These are phyloP conservation scores for Centropus bengalensis DNA, from an alignment of 2,113 vertebrate genomes.

Conservation along the genomic window DNA sequence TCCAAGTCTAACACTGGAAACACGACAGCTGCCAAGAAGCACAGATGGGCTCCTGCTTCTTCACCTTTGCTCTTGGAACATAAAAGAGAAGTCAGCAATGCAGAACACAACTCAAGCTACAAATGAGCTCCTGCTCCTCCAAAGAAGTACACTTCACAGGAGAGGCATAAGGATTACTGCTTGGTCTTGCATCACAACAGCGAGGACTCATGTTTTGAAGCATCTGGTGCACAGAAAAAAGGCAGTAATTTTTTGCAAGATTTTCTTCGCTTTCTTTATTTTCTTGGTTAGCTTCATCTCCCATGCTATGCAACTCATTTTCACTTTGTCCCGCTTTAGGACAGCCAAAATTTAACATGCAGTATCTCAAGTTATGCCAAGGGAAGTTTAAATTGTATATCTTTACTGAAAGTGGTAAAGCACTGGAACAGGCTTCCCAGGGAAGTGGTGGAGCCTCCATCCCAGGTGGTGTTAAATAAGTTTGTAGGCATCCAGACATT, in stretches of 20 bases:
- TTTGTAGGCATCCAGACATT: no score
- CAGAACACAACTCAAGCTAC: not conserved
- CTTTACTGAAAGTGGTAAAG: no score
- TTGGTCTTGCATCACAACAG: conserved; percentile 55
- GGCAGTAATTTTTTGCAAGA: conserved; percentile 48
- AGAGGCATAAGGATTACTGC: conserved; percentile 44
- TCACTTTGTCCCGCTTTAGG: not conserved
- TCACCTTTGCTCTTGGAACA: conserved; percentile 61
- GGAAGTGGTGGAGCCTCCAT: no score
- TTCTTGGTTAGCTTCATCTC: conserved; percentile 42
- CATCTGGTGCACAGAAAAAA: conserved; percentile 70
- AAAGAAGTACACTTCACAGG: conserved; percentile 75
- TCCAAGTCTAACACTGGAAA: conserved; percentile 48
- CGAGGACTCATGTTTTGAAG: conserved; percentile 64
- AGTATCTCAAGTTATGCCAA: not conserved
- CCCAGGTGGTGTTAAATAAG: no score
- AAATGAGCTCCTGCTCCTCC: conserved; percentile 41
- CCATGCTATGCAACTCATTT: not conserved
- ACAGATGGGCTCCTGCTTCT: conserved; percentile 66
- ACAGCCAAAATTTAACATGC: not conserved
- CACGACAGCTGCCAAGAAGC: conserved; percentile 63
- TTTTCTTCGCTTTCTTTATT: conserved; percentile 67
- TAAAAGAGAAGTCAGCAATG: not conserved
- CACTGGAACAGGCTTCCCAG: no score
- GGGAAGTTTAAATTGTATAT: no score